Conservation (phyloP, 2,888 invertebrate species). For the Synergus laeviventris region DNA sequence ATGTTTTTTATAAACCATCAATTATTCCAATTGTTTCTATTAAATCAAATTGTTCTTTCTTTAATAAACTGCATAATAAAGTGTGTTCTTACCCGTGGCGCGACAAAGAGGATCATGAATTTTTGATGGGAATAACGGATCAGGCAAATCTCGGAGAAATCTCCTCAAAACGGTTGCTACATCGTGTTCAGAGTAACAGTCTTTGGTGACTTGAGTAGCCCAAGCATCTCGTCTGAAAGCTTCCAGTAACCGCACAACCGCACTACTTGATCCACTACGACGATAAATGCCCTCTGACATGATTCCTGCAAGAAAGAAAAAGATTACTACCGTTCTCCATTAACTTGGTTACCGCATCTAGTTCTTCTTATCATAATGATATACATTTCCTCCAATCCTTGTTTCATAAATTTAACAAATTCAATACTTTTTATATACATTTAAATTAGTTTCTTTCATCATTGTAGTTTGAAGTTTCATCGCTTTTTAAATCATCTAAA, state of each 20-base stretch:
- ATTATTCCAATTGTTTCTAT: no score
- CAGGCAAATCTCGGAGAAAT: constrained; percentile 92
- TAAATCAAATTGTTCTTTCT: no score
- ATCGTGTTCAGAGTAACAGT: constrained; percentile 89
- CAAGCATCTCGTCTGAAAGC: constrained; percentile 90
- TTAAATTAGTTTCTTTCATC: background rate
- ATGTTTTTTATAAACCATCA: background rate
- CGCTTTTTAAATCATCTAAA: background rate
- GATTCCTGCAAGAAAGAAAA: constrained; percentile 79
- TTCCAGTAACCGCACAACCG: constrained; percentile 84
- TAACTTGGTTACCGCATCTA: background rate
- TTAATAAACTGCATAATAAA: background rate
- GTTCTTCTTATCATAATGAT: constrained; percentile 2
- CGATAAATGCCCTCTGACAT: constrained; percentile 94
- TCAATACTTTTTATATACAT: background rate
- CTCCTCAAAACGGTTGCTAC: constrained; percentile 92
- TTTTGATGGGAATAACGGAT: constrained; percentile 86
- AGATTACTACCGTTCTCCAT: background rate
- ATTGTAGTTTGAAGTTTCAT: background rate
- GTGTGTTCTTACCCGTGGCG: constrained; percentile 79
- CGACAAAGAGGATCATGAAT: constrained; percentile 83
- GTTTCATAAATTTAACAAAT: background rate
- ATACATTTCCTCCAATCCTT: background rate
- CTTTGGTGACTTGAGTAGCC: constrained; percentile 87
- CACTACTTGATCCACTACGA: constrained; percentile 86